phyloP scores from a whole-genome alignment of 2,888 invertebrate species.

The Thera britannica region DNA sequence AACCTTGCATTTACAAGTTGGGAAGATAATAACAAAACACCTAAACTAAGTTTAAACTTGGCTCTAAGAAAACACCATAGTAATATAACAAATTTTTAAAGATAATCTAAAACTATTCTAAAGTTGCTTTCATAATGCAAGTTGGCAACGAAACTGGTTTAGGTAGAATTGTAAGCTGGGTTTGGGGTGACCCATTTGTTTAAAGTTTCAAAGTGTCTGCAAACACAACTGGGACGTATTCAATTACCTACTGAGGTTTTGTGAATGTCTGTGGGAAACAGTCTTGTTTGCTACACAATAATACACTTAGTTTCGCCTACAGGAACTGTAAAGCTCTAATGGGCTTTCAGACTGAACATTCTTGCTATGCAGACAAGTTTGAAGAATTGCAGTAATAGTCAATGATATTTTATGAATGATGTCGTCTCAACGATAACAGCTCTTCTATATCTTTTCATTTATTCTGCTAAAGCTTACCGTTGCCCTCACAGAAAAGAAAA shows the following conservation, averaged over 20 bases:
- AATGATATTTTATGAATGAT: no score
- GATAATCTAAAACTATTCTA: constrained; percentile 14
- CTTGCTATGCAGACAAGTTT: no score
- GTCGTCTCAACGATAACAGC: no score
- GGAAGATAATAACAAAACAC: no score
- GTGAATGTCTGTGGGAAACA: neutral
- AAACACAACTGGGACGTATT: constrained; percentile 34
- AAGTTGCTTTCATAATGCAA: constrained; percentile 28
- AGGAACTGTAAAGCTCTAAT: no score
- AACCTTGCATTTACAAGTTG: no score
- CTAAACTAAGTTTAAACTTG: neutral
- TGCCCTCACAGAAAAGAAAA: no score
- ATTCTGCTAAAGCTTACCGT: no score
- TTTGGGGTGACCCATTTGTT: constrained; percentile 39
- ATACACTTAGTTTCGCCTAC: neutral
- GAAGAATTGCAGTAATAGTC: no score
- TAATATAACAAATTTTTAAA: constrained; percentile 2
- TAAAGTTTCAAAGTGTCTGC: constrained; percentile 38
- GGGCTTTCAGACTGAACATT: neutral
- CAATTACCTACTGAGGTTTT: constrained; percentile 24
- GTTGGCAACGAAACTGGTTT: constrained; percentile 33
- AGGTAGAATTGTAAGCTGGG: constrained; percentile 33
- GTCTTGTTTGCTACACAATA: neutral
- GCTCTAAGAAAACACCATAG: neutral
- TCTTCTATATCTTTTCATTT: no score